Evolutionary conservation across 2,888 invertebrate genomes (phyloP).

Genomic region (Andrena chrysosceles): DNA sequence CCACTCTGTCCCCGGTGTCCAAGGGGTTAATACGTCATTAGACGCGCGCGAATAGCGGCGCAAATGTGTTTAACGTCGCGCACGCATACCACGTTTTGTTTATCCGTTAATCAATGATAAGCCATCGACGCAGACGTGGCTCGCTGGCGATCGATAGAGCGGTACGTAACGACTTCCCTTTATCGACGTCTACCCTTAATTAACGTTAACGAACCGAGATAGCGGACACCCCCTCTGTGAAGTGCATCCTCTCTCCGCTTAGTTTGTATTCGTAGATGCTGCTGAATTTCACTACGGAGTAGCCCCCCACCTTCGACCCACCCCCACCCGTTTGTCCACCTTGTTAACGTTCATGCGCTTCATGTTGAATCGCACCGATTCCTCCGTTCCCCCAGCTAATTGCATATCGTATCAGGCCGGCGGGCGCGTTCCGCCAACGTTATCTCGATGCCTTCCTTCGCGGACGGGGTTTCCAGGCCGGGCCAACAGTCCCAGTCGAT

Average conservation of each 20-base stretch:
- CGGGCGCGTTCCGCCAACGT: constrained; percentile 1
- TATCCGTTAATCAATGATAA: constrained; percentile 63
- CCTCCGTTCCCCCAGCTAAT: constrained; percentile 41
- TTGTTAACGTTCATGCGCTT: constrained; percentile 61
- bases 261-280: constrained; percentile 58
- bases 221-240: constrained; percentile 57
- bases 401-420: constrained; percentile 29
- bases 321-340: constrained; percentile 55
- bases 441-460: constrained; percentile 33
- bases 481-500: background rate
- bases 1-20: constrained; percentile 12
- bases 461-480: background rate
- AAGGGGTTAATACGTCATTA: constrained; percentile 50
- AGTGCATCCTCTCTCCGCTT: constrained; percentile 40
- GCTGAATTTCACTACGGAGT: constrained; percentile 56
- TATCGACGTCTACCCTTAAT: constrained; percentile 73
- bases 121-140: constrained; percentile 44
- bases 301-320: no score
- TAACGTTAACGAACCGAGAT: constrained; percentile 78
- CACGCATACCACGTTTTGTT: constrained; percentile 51
- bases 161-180: constrained; percentile 64
- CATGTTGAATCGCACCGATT: constrained; percentile 35
- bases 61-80: constrained; percentile 37
- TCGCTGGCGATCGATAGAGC: constrained; percentile 51
- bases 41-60: constrained; percentile 22